phyloP scores from a whole-genome alignment of 2,797 vertebrate genomes.

The Avahi laniger region DNA sequence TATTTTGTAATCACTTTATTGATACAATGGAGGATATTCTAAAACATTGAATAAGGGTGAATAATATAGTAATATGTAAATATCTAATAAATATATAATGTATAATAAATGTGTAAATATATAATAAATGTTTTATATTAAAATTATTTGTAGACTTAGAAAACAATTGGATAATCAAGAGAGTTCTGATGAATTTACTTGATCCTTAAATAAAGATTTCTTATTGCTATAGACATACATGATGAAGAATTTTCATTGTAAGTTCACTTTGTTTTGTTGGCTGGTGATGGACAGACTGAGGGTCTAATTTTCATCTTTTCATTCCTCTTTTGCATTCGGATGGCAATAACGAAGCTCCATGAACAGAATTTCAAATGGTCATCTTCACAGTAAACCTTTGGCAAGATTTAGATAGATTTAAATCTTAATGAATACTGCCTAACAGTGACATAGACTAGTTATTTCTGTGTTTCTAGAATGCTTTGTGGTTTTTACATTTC shows the following conservation, averaged over 20 bases:
- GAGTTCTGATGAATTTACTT: background rate
- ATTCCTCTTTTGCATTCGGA: background rate
- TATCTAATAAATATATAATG: background rate
- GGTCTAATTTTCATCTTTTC: background rate
- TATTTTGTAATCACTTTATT: slow-evolving; percentile 26
- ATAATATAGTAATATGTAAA: background rate
- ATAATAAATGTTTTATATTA: slow-evolving; percentile 26
- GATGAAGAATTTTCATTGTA: background rate
- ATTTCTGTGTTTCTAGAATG: background rate
- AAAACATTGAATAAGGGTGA: background rate
- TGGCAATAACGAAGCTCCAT: background rate
- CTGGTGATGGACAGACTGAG: background rate
- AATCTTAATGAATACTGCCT: background rate
- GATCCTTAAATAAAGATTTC: slow-evolving; percentile 26
- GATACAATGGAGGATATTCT: background rate
- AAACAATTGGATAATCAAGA: slow-evolving; percentile 3
- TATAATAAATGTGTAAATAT: background rate
- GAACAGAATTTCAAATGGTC: background rate
- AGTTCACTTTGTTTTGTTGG: slow-evolving; percentile 9
- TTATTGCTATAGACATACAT: background rate
- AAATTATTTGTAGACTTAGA: slow-evolving; percentile 30
- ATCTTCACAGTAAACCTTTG: background rate
- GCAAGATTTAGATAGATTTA: background rate
- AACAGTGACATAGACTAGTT: background rate
- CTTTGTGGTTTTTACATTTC: background rate